Conservation (phyloP, 2,888 invertebrate species). For the Caenorhabditis sinica region DNA sequence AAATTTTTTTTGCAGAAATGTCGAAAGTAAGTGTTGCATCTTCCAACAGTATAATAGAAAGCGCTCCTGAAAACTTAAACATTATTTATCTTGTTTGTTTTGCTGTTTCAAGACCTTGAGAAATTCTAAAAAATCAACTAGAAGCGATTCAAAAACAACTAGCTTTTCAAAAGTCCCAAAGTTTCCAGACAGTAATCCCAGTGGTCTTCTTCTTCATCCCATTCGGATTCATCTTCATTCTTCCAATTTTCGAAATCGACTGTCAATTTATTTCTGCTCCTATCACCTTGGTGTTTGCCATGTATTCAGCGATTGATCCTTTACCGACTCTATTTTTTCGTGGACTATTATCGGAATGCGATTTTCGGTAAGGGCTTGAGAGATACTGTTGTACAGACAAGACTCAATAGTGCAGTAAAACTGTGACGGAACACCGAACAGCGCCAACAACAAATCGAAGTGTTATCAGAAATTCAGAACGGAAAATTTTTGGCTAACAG, state of each 20-base stretch:
- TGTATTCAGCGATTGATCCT: slow-evolving; percentile 41
- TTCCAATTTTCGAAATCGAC: slow-evolving; percentile 18
- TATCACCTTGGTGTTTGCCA: slow-evolving; percentile 25
- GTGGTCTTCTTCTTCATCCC: slow-evolving; percentile 21
- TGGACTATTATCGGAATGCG: slow-evolving; percentile 26
- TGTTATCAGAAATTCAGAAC: not conserved
- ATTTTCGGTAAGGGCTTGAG: slow-evolving; percentile 7
- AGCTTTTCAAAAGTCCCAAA: not conserved
- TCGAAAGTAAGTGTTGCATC: no score
- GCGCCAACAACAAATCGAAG: no score
- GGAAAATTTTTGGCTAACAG: not conserved
- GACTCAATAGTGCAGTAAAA: no score
- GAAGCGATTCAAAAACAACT: no score
- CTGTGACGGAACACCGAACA: no score
- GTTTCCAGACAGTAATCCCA: slow-evolving; percentile 17
- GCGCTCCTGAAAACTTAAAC: no score
- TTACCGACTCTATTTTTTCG: slow-evolving; percentile 28
- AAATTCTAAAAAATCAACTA: no score
- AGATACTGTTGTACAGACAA: no score
- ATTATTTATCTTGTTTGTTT: not conserved
- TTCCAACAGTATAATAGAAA: no score
- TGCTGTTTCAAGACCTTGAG: not conserved
- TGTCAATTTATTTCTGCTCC: slow-evolving; percentile 6
- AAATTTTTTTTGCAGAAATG: no score
- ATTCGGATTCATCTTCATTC: slow-evolving; percentile 12